phyloP scores from a whole-genome alignment of 2,113 vertebrate species.

The Pomatorhinus ruficollis region DNA sequence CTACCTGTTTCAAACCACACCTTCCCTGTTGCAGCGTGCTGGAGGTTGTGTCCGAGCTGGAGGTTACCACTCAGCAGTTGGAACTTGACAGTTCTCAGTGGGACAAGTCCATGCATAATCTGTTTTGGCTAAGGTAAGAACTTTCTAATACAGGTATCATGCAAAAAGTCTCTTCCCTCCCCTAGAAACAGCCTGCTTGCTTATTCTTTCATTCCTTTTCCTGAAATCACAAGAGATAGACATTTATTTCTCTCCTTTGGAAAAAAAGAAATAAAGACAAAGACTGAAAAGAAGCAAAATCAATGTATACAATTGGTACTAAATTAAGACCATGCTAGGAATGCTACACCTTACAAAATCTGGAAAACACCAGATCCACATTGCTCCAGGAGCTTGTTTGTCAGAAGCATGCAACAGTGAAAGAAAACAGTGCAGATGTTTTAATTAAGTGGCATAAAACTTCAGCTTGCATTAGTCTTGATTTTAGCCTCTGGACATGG shows the following conservation, averaged over 20 bases:
- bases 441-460: constrained; percentile 29
- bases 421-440: constrained; percentile 14
- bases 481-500: constrained; percentile 50
- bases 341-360: not conserved
- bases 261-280: not conserved
- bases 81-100: not conserved
- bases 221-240: not conserved
- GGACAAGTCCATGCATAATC: not conserved
- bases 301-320: not conserved
- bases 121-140: not conserved
- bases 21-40: not conserved
- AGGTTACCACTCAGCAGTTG: not conserved
- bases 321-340: not conserved
- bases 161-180: not conserved
- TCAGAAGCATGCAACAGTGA: not conserved
- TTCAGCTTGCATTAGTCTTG: constrained; percentile 44
- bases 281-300: not conserved
- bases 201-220: not conserved
- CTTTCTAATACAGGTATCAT: not conserved
- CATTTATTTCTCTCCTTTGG: not conserved
- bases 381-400: constrained; percentile 3
- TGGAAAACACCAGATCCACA: not conserved
- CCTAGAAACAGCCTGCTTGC: not conserved
- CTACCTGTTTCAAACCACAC: not conserved
- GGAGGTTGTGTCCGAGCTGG: not conserved